Percentiles rank a stretch among this genome's conserved stretches.
These are phyloP conservation scores for Arizona elegans DNA, from an alignment of 2,113 vertebrate genomes.

Conservation along the genomic window DNA sequence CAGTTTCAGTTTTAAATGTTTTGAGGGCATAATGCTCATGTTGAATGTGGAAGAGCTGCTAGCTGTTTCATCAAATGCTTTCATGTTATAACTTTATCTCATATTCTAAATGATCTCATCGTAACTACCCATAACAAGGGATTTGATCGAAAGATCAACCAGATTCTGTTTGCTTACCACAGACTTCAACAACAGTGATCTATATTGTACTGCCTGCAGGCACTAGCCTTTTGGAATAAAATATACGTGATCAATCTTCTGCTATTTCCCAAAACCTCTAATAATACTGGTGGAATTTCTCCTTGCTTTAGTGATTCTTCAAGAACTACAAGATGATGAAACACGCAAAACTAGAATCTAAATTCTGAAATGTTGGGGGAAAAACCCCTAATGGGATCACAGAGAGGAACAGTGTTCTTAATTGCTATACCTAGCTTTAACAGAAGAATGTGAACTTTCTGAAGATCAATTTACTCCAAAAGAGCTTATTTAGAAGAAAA, in stretches of 20 bases:
- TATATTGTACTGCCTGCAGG: background rate
- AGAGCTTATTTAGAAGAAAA: background rate
- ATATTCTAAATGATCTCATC: background rate
- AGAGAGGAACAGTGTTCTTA: background rate
- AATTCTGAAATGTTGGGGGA: background rate
- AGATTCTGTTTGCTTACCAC: background rate
- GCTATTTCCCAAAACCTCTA: slow-evolving; percentile 1
- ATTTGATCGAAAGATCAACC: background rate
- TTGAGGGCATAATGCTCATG: background rate
- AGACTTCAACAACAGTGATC: background rate
- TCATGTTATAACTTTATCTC: background rate
- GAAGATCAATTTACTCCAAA: background rate
- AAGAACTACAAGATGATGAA: background rate
- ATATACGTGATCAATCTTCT: background rate
- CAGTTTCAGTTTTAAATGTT: background rate
- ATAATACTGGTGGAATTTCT: background rate
- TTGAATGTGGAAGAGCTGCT: background rate
- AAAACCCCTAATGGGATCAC: background rate
- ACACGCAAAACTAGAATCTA: background rate
- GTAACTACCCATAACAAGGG: background rate
- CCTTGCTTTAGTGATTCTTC: background rate
- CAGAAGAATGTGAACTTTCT: background rate
- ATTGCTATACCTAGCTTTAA: background rate
- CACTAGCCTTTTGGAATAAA: background rate
- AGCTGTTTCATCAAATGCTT: background rate